Base-by-base conservation (phyloP, 2,113 vertebrate species). In the Elachura formosa region DNA sequence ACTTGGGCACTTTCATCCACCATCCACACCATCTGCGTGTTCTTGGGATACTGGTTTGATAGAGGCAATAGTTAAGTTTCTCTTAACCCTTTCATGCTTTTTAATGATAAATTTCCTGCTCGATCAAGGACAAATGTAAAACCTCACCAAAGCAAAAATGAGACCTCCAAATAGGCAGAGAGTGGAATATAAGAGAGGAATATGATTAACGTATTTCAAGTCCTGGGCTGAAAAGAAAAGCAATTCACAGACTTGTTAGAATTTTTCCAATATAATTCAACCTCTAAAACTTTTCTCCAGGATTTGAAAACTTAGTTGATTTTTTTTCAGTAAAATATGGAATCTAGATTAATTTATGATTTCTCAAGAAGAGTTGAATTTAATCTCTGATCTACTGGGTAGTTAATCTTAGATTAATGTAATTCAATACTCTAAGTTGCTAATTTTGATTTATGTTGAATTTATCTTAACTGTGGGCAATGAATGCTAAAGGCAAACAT, bases 21-120 rank as follows among this genome's bases (percentile, higher is more conserved):
- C 8, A 28, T 38, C 10, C 40, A 9, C 8, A 22, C 14, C 12
- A 59, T 36, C 25, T 63, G n/a, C n/a, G 0, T 34, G 6, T 33
- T 78, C 29, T 55, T 89, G 43, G 29, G 21, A 72, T 51, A 5
- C 2, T 89, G 33, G 13, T 59, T 36, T 5, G 1, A 59, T 33
- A 48, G 28, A 54, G 3, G 8, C 10, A 59, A 55, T 7, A 43
- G 18, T 19, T 25, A 54, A 75, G 3, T 83, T 83, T 83, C 19
- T 72, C 13, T 73, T 68, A 67, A 63, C 2, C 1, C 40, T 69
- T 52, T 46, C 11, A 52, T 43, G 10, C 3, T 66, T 87, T 84
- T 81, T 52, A 61, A 15, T 40, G 36, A 12, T 20, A 52, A 69
- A 84, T 52, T 54, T 84, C 9, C 12, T 55, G 2, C 24, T 81